Evolutionary conservation across 2,797 vertebrate species (phyloP).

Genomic region (Macrochelys suwanniensis): DNA sequence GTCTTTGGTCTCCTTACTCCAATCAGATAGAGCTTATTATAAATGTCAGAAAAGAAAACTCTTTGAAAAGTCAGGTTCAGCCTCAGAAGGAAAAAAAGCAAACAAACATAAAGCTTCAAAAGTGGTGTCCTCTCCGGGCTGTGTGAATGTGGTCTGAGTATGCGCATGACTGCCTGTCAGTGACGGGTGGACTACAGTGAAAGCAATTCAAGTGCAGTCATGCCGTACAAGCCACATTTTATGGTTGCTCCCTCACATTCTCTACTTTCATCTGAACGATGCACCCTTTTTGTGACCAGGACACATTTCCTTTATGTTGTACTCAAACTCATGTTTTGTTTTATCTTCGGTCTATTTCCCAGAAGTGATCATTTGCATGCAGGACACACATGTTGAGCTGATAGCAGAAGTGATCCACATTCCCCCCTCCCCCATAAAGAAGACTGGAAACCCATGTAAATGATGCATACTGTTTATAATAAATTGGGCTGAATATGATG

Average conservation of each 20-base stretch:
- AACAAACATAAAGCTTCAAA: neutral
- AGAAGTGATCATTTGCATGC: conserved; percentile 25
- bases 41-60: conserved; percentile 35
- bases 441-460: conserved; percentile 68
- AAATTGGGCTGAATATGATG: conserved; percentile 57
- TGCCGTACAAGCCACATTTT: neutral
- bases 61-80: conserved; percentile 36
- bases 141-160: neutral
- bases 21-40: conserved; percentile 16
- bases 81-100: neutral
- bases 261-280: neutral
- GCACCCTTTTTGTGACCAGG: neutral
- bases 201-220: neutral
- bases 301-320: neutral
- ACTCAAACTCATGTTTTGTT: conserved; percentile 1
- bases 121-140: neutral
- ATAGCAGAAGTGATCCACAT: conserved; percentile 31
- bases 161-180: neutral
- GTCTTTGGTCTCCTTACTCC: neutral
- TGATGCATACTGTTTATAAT: conserved; percentile 72
- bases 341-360: conserved; percentile 25
- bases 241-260: neutral
- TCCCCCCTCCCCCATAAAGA: conserved; percentile 44
- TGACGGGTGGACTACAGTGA: neutral
- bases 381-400: conserved; percentile 45